These are phyloP conservation scores for Aphis gossypii DNA, from an alignment of 1,140 invertebrate species.

Conservation along the genomic window DNA sequence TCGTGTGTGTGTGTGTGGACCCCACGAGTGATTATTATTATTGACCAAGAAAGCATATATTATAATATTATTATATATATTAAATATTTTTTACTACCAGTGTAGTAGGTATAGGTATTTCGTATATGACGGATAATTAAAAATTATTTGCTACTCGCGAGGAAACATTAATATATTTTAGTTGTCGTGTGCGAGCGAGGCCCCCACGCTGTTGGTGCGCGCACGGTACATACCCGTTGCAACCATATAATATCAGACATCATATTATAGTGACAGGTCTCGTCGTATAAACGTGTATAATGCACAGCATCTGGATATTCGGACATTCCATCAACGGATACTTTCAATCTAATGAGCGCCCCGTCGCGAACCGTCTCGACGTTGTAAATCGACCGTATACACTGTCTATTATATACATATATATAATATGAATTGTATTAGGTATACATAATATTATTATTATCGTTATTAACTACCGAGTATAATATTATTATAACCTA, in stretches of 20 bases:
- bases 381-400: slow-evolving; percentile 6
- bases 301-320: background rate
- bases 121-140: background rate
- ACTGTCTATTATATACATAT: background rate
- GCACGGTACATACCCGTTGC: too few relatives aligned
- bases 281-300: background rate
- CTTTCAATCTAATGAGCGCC: slow-evolving; percentile 22
- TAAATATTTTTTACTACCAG: background rate
- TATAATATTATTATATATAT: background rate
- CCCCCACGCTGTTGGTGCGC: background rate
- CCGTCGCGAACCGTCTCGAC: slow-evolving; percentile 29
- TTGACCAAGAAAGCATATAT: background rate
- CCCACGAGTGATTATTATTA: slow-evolving; percentile 13
- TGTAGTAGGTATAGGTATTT: background rate
- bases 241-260: background rate
- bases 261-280: slow-evolving; percentile 26
- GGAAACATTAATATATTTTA: slow-evolving; percentile 7
- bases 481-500: too few relatives aligned
- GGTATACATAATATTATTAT: background rate
- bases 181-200: background rate
- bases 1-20: background rate
- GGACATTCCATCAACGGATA: slow-evolving; percentile 20
- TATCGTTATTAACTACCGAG: background rate
- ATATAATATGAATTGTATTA: background rate
- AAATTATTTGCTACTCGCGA: slow-evolving; percentile 13